Evolutionary conservation across 1,140 invertebrate genomes (phyloP).

Genomic region (Zaprionus kolodkinae): DNA sequence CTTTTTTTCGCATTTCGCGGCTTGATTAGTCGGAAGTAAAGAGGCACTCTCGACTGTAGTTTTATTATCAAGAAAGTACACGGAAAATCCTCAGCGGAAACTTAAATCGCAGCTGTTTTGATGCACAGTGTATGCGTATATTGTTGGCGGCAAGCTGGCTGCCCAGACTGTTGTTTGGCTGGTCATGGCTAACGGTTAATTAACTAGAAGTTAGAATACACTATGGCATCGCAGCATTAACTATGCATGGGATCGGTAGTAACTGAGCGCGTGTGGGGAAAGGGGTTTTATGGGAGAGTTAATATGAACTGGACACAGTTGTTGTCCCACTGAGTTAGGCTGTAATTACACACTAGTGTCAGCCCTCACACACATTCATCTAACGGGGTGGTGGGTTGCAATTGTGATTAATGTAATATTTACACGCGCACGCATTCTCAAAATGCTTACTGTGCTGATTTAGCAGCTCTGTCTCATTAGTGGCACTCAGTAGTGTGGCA

Average conservation of each 20-base stretch:
- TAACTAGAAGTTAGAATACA: constrained; percentile 33
- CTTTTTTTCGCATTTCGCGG: no score
- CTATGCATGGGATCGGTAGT: constrained; percentile 31
- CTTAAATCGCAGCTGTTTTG: constrained; percentile 21
- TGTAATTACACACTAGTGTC: constrained; percentile 50
- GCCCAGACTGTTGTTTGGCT: constrained; percentile 19
- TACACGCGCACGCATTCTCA: constrained; percentile 54
- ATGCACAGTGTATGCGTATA: constrained; percentile 34
- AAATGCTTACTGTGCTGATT: constrained; percentile 22
- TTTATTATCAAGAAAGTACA: neutral
- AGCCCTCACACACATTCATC: constrained; percentile 15
- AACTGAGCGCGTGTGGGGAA: neutral
- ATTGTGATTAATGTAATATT: constrained; percentile 70
- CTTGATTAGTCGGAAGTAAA: no score
- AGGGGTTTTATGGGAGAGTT: constrained; percentile 4
- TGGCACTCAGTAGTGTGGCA: neutral
- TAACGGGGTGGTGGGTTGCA: constrained; percentile 7
- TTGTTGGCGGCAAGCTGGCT: constrained; percentile 60
- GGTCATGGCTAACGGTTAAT: constrained; percentile 36
- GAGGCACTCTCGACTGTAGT: no score
- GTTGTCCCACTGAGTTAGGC: constrained; percentile 18
- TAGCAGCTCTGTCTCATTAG: constrained; percentile 42
- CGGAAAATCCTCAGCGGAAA: neutral
- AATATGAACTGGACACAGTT: constrained; percentile 26
- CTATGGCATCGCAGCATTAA: constrained; percentile 36